Conservation (phyloP, 2,888 invertebrate genomes). For the Chorisops tibialis region DNA sequence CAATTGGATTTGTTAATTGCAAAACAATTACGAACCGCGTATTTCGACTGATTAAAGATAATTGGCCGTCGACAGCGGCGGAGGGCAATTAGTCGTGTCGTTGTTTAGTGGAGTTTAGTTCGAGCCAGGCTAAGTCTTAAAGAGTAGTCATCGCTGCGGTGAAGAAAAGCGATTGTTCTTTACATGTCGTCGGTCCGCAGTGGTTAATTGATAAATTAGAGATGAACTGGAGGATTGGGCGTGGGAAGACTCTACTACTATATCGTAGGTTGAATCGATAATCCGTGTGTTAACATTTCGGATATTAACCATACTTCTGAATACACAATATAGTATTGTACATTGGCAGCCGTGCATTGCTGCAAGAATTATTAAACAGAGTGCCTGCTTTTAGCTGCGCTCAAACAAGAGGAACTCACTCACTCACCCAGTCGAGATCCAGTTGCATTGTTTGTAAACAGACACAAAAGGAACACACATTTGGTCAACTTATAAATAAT, state of each 20-base stretch:
- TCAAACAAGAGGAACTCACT: too few species aligned
- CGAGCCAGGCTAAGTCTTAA: neutral
- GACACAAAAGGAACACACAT: too few species aligned
- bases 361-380: too few species aligned
- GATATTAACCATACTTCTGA: too few species aligned
- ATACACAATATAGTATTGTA: too few species aligned
- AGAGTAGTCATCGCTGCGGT: neutral
- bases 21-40: constrained; percentile 19
- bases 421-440: too few species aligned
- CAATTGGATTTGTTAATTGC: constrained; percentile 25
- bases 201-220: constrained; percentile 20
- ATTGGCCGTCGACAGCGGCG: constrained; percentile 18
- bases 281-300: too few species aligned
- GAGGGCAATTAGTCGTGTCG: constrained; percentile 18
- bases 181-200: neutral
- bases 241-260: constrained; percentile 5
- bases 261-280: too few species aligned
- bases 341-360: too few species aligned
- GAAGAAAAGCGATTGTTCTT: neutral
- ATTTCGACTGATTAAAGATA: constrained; percentile 18
- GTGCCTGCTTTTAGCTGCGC: too few species aligned
- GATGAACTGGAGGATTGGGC: constrained; percentile 18
- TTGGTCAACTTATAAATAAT: too few species aligned
- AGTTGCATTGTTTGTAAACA: too few species aligned
- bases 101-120: neutral